Base-by-base conservation (phyloP, 2,888 invertebrate species). In the Drosophila setosimentum region DNA sequence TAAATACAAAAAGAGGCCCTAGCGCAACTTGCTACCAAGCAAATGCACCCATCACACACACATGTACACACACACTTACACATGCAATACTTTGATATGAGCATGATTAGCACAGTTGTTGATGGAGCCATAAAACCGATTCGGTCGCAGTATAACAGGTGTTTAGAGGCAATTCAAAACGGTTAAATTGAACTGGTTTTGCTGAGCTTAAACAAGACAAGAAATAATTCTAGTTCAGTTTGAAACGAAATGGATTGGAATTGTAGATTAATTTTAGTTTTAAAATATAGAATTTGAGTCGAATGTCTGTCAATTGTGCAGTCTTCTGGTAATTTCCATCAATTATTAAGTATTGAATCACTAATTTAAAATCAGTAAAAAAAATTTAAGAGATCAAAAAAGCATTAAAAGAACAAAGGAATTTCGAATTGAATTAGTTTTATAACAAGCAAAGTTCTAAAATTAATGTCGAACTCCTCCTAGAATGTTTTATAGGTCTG, bases 131-230 rank as follows among this genome's bases (percentile, higher is more conserved):
- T 66, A 67, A 80, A 80, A 71, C 37, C 59, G 63, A 71, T 64
- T 66, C 40, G 35, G 70, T 65, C 63, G n/a, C 40, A 11, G 45
- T 49, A 78, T 74, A 74, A 63, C 77, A 80, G 77, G 81, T 80
- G 77, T 58, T 24, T 54, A 58, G 61, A 54, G 64, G 11, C 24
- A 24, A 42, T 53, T 30, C 24, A 51, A 60, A 57, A 59, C 54
- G 11, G 60, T 58, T 62, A 50, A 42, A 59, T 16, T 40, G 13
- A 53, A 61, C 76, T 53, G 53, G 76, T 61, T 68, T 24, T 24
- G 11, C 18, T 4, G 27, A 11, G n/a, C 24, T 24, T 13, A 11
- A 11, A n/a, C 11, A 27, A 24, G 45, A 4, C 24, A 45, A 16
- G 24, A 24, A 16, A 24, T 16, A 24, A 16, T 45, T 45, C 4